These are phyloP conservation scores for Vulpes lagopus DNA, from an alignment of 2,113 vertebrate genomes.

Conservation along the genomic window DNA sequence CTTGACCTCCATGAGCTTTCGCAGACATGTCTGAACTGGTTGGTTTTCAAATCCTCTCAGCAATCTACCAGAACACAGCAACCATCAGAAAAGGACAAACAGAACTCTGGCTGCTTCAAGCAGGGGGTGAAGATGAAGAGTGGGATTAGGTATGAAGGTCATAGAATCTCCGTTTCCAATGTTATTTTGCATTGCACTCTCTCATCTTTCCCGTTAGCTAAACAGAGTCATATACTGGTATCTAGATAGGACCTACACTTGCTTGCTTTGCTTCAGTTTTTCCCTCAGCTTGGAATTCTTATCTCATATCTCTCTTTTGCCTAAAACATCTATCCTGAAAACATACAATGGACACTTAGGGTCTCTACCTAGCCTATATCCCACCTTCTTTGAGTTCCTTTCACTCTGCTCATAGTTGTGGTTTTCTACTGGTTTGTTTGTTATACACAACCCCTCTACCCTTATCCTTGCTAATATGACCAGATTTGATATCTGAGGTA, in stretches of 20 bases:
- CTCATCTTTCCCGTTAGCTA: background rate
- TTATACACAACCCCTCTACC: background rate
- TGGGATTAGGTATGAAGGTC: background rate
- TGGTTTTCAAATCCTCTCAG: constrained; percentile 67
- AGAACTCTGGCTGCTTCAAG: background rate
- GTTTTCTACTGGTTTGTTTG: background rate
- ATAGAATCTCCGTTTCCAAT: background rate
- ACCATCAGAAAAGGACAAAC: constrained; percentile 25
- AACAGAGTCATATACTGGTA: background rate
- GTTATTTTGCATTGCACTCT: background rate
- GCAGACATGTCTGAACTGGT: constrained; percentile 61
- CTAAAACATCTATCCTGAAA: background rate
- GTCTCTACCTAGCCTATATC: background rate
- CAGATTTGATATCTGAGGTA: background rate
- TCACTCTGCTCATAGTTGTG: background rate
- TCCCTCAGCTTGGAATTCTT: background rate
- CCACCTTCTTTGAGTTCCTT: background rate
- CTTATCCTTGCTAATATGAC: background rate
- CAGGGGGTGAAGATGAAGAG: background rate
- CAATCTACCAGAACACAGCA: background rate
- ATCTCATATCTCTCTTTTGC: background rate
- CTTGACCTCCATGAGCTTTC: constrained; percentile 57
- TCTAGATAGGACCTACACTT: background rate
- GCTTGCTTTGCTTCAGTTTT: background rate
- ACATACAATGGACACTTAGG: background rate